Percentiles rank a stretch among this genome's conserved stretches.
Evolutionary conservation across 2,888 invertebrate genomes (phyloP).

Genomic region (Oscheius sp.): DNA sequence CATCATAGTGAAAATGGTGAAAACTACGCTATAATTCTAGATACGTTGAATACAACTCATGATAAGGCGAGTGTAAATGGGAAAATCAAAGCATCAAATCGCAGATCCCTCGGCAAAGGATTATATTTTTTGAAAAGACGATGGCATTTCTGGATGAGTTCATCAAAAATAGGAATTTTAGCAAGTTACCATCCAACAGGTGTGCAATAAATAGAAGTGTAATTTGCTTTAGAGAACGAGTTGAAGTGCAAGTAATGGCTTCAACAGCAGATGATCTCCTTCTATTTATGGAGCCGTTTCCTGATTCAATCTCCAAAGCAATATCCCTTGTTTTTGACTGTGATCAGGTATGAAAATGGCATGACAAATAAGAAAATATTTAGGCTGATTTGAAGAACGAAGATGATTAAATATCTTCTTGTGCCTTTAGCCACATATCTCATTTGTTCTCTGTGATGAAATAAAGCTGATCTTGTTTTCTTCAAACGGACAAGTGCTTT

Average conservation of each 20-base stretch:
- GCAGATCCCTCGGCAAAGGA: conserved; percentile 45
- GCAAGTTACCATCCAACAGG: conserved; percentile 54
- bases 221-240: conserved; percentile 11
- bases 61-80: neutral
- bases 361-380: neutral
- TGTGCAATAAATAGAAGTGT: conserved; percentile 14
- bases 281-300: conserved; percentile 32
- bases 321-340: conserved; percentile 22
- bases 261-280: conserved; percentile 13
- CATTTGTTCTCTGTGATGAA: no score
- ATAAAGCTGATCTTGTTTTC: no score
- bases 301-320: conserved; percentile 6
- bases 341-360: neutral
- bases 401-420: neutral
- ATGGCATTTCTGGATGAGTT: conserved; percentile 65
- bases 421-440: neutral
- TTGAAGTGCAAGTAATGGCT: conserved; percentile 25
- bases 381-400: conserved; percentile 2
- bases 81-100: neutral
- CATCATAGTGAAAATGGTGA: conserved; percentile 14
- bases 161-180: conserved; percentile 56
- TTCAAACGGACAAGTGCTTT: no score
- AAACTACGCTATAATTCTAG: conserved; percentile 29
- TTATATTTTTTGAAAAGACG: conserved; percentile 62
- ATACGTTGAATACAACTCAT: conserved; percentile 8